Evolutionary conservation across 2,113 vertebrate genomes (phyloP), one percentile per base, ranked within the genome.

Genomic region (Typhlomys cinereus): DNA sequence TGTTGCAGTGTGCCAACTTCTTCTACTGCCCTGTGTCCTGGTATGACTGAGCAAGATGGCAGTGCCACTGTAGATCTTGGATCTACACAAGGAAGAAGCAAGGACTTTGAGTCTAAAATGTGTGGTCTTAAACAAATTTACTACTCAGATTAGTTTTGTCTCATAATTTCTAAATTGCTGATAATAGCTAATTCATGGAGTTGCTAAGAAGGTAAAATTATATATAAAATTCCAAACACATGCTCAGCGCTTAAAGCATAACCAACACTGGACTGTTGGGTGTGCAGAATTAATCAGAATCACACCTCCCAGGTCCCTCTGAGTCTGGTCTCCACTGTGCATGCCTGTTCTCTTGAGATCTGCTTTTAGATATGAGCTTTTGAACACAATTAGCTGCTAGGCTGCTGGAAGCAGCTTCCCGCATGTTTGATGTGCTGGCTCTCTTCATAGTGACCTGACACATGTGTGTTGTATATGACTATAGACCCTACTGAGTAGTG

Each of bases 381-480:
- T 89, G 50, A 92, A 75, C 54, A 78, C 25, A 84, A 75, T 95
- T 67, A 91, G 93, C 71, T 4, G 76, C 48, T 71, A 80, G 36
- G 67, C 44, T 95, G 20, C 41, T 80, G 52, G 86, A 75, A 80
- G 84, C 66, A 62, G 27, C 85, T 93, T 85, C 34, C 57, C 29
- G 82, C 89, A 78, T 86, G 10, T 66, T 88, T 89, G n/a, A 91
- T 85, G 9, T 23, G 84, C n/a, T 89, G 78, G 64, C 70, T 61
- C 31, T 27, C 36, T 86, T 86, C 52, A 74, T 57, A 66, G n/a
- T 21, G 82, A 66, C 14, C 52, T 90, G 36, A 89, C 5, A 59
- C 27, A 44, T 57, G 5, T 92, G 27, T 34, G 17, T 79, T 89
- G 48, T 75, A 27, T 21, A 18, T n/a, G 7, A 79, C 61, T 81